phyloP scores from a whole-genome alignment of 2,888 invertebrate genomes.

The Thymelicus acteon region DNA sequence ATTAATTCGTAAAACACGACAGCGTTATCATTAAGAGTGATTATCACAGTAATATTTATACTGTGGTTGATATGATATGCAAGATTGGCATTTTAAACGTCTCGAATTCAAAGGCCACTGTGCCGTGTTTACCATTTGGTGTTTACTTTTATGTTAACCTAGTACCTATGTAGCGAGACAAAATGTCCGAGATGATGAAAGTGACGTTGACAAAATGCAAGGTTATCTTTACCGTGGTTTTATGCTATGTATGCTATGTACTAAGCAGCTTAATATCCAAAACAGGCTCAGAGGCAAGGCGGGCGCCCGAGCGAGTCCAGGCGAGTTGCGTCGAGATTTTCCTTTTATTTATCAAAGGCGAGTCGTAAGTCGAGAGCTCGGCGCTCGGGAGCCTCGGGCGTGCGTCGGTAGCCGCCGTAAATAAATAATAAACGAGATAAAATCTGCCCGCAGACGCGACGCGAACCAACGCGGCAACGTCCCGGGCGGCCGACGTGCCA shows the following conservation, averaged over 20 bases:
- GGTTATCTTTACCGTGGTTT: too few relatives aligned
- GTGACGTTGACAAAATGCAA: neutral
- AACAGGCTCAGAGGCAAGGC: slow-evolving; percentile 9
- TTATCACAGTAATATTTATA: too few relatives aligned
- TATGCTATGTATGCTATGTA: too few relatives aligned
- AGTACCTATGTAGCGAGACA: neutral
- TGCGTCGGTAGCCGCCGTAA: slow-evolving; percentile 40
- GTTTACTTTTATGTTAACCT: slow-evolving; percentile 2
- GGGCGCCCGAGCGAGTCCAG: slow-evolving; percentile 2
- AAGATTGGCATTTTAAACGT: slow-evolving; percentile 4
- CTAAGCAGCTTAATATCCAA: slow-evolving; percentile 1
- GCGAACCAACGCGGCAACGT: slow-evolving; percentile 18
- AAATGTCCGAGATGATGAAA: slow-evolving; percentile 1
- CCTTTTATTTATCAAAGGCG: slow-evolving; percentile 33
- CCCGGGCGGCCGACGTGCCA: slow-evolving; percentile 37
- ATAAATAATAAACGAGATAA: slow-evolving; percentile 49
- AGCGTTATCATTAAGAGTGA: neutral
- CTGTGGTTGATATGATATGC: too few relatives aligned
- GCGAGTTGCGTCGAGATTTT: slow-evolving; percentile 14
- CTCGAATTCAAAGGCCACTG: slow-evolving; percentile 9
- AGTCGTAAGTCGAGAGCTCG: slow-evolving; percentile 33
- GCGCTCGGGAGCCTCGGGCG: slow-evolving; percentile 20
- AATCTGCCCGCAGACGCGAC: slow-evolving; percentile 42
- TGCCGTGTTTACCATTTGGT: neutral
- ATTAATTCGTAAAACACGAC: neutral